Evolutionary conservation across 2,797 vertebrate genomes (phyloP).

Genomic region (Epinephelus awoara): DNA sequence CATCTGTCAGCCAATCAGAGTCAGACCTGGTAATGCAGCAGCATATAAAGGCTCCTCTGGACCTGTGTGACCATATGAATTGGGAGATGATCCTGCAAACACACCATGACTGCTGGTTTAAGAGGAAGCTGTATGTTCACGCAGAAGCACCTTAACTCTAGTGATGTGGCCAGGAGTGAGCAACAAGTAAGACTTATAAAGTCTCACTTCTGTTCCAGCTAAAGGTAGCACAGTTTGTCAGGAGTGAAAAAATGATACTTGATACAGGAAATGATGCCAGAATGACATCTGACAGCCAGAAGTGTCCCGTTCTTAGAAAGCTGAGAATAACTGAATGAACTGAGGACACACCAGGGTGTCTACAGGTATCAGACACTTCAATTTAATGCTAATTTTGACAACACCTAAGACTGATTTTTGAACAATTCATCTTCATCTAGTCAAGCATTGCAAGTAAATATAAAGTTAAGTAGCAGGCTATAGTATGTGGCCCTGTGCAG

Average conservation of each 20-base stretch:
- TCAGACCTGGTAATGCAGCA: constrained; percentile 5
- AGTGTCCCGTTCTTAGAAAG: constrained; percentile 1
- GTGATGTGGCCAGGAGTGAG: neutral
- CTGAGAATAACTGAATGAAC: neutral
- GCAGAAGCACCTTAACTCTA: neutral
- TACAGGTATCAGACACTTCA: too few species aligned
- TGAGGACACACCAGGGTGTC: neutral
- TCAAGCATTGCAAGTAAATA: too few species aligned
- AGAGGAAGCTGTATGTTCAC: constrained; percentile 8
- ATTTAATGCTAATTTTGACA: too few species aligned
- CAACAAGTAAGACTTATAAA: constrained; percentile 9
- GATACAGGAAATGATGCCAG: constrained; percentile 4
- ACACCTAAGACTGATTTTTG: too few species aligned
- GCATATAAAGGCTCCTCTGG: neutral
- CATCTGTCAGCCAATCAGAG: constrained; percentile 20
- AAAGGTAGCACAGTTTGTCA: neutral
- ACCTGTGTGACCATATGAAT: neutral
- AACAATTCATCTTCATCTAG: too few species aligned
- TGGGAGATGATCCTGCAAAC: neutral
- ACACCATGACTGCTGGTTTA: neutral
- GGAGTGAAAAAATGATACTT: neutral
- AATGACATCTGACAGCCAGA: neutral
- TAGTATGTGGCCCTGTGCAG: too few species aligned
- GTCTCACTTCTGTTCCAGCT: neutral
- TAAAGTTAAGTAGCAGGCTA: too few species aligned